These are phyloP conservation scores for Pterostichus niger DNA, from an alignment of 2,888 invertebrate genomes.

Conservation along the genomic window DNA sequence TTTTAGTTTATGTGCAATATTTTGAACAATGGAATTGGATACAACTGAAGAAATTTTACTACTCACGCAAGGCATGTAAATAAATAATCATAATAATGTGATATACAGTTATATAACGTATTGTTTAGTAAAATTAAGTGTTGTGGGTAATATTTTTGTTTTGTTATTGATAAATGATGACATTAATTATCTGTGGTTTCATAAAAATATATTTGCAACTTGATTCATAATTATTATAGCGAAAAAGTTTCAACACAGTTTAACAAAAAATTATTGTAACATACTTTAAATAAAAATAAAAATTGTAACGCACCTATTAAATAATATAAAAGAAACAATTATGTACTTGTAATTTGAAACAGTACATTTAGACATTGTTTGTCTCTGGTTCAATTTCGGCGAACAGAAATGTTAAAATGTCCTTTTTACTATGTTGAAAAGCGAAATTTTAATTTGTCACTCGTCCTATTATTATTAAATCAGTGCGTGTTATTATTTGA, in stretches of 20 bases:
- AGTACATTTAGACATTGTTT: too few species aligned
- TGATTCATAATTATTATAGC: neutral
- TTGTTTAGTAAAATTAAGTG: conserved; percentile 21
- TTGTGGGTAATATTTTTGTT: conserved; percentile 6
- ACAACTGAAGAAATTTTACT: neutral
- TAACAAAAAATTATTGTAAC: neutral
- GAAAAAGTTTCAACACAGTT: neutral
- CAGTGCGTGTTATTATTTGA: too few species aligned
- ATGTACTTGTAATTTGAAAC: too few species aligned
- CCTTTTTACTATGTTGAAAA: too few species aligned
- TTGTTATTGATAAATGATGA: conserved; percentile 36
- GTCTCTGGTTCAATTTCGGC: too few species aligned
- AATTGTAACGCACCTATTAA: too few species aligned
- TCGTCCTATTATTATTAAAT: too few species aligned
- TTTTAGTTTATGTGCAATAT: conserved; percentile 3
- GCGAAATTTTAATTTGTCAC: too few species aligned
- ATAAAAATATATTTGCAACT: conserved; percentile 23
- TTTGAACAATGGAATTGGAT: conserved; percentile 25
- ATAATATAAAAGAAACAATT: too few species aligned
- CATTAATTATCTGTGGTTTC: conserved; percentile 8
- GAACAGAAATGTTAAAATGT: too few species aligned
- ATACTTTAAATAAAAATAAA: too few species aligned
- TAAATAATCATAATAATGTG: neutral
- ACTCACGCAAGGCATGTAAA: neutral
- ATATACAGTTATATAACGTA: conserved; percentile 23